Conservation (phyloP, 1,140 invertebrate genomes). For the Hylaeus volcanicus region DNA sequence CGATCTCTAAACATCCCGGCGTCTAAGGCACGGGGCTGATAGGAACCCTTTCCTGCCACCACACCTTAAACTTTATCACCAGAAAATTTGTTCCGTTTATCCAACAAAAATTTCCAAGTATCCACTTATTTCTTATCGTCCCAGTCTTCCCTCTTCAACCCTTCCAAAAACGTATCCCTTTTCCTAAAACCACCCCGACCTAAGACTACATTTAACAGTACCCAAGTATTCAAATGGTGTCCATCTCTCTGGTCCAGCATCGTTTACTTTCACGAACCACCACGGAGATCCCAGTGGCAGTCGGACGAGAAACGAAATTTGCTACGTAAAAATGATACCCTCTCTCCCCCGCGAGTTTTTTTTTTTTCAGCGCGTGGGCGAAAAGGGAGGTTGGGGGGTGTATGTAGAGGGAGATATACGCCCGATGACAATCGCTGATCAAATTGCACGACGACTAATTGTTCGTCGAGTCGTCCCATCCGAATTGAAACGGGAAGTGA, state of each 20-base stretch:
- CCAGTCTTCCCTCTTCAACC: no score
- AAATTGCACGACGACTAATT: conserved; percentile 75
- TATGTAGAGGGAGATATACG: conserved; percentile 54
- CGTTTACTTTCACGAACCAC: not conserved
- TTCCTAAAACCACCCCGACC: no score
- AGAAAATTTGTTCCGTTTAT: no score
- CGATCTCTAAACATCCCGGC: no score
- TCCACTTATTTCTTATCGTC: no score
- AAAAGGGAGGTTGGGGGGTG: conserved; percentile 19
- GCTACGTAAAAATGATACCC: conserved; percentile 58
- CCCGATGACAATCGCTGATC: conserved; percentile 77
- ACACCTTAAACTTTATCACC: no score
- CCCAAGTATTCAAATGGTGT: not conserved
- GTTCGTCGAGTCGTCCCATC: conserved; percentile 71
- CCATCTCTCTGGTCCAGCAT: not conserved
- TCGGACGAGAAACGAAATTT: conserved; percentile 37
- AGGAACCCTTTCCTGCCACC: no score
- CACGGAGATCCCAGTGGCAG: not conserved
- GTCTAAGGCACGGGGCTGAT: no score
- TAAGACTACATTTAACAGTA: not conserved
- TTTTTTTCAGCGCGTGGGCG: conserved; percentile 42
- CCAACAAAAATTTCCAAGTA: no score
- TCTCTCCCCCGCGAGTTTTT: conserved; percentile 43
- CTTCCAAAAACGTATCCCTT: no score
- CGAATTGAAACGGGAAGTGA: conserved; percentile 69